Base-by-base conservation (phyloP, 2,888 invertebrate genomes). In the Phania funesta region DNA sequence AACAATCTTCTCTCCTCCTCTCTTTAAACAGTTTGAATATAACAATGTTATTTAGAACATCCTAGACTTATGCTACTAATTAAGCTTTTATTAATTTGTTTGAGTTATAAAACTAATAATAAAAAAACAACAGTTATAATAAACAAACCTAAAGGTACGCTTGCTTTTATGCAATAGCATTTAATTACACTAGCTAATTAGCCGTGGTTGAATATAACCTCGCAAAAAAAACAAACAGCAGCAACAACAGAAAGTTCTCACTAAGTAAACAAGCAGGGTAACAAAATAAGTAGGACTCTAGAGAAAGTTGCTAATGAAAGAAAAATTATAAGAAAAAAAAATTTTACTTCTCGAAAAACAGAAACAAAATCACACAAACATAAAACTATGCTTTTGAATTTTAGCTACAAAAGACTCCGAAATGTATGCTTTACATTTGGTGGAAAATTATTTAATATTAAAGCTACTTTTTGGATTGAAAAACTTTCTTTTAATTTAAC, bases 101-200 rank as follows among this genome's bases (percentile, higher is more conserved):
- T 79, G 50, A 58, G 56, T 65, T 67, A 20, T 58, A 20, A 62
- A 50, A 52, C 50, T 52, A 54, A 56, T 68, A 81, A 68, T 35
- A 16, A 18, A 54, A 29, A 62, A 67, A 68, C 52, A 56, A 38
- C 0, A 20, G 26, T 48, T 56, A 7, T 58, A 50, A 67, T 41
- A 60, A 60, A 48, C 68, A 68, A 41, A 68, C 58, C 74, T 46
- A 58, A 82, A 74, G 78, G 68, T 77, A 73, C 68, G 54, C 77
- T 62, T 64, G 41, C 16, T 44, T 38, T 70, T 44, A 48, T 56
- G 56, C 54, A 71, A 64, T 64, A 74, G 35, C 78, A 58, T 82
- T 82, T 74, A 70, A 74, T 82, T 82, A 78, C 56, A 58, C 56
- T 38, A 32, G 77, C 74, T 78, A 82, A 82, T 82, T 82, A 82